Evolutionary conservation across 2,113 vertebrate genomes (phyloP).

Genomic region (Mormyrus lacerda): DNA sequence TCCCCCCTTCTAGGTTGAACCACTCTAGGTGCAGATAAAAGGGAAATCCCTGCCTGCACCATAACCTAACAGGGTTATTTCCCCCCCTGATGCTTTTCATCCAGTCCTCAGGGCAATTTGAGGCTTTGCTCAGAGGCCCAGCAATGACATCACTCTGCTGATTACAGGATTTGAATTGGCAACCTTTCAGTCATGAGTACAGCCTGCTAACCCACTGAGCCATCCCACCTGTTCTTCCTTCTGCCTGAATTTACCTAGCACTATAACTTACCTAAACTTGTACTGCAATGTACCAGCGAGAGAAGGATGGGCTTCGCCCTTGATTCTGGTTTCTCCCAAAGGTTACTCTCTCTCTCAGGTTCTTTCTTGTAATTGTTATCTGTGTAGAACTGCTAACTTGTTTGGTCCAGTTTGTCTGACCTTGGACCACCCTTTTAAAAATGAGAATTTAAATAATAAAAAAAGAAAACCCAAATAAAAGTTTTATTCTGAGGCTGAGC

Average conservation of each 20-base stretch:
- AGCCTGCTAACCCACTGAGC: not conserved
- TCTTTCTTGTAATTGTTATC: not conserved
- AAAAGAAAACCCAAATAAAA: not conserved
- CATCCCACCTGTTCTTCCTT: not conserved
- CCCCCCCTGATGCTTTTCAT: not conserved
- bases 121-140: not conserved
- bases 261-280: not conserved
- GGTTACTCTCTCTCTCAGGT: not conserved
- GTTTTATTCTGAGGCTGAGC: not conserved
- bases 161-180: not conserved
- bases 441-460: no score
- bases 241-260: not conserved
- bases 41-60: not conserved
- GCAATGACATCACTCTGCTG: not conserved
- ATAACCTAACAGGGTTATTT: not conserved
- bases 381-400: no score
- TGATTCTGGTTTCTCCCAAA: not conserved
- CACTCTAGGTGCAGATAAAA: not conserved
- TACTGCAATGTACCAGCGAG: not conserved
- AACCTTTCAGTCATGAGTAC: not conserved
- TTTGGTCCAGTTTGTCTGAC: no score
- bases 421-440: no score
- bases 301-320: not conserved
- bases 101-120: not conserved
- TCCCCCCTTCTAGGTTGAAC: not conserved